Evolutionary conservation across 2,888 invertebrate genomes (phyloP), one percentile per base, ranked within the genome.

Genomic region (Heliconius ethilla): DNA sequence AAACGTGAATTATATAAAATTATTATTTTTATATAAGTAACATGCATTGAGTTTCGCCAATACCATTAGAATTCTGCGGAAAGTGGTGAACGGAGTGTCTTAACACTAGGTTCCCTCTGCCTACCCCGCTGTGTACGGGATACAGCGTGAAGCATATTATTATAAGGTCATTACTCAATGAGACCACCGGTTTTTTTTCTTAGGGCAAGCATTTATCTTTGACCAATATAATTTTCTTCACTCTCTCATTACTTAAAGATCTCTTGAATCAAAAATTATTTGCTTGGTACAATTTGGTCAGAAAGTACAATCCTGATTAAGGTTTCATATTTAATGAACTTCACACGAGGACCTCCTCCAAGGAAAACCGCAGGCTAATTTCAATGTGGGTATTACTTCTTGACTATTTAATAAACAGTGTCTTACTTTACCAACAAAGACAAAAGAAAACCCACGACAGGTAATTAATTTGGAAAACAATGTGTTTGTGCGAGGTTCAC

Each of bases 301-400:
- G 69, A 69, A 40, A 69, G 69, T 88, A 88, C 88, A 89, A 88
- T 90, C 88, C 91, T 93, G 92, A 94, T 94, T 93, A 92, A 90
- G 87, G 88, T 89, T 94, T 84, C 91, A 94, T 93, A 91, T 93
- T 93, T 93, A 90, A 94, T 93, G 93, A 91, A 89, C 88, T 90
- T 89, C 92, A 91, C 90, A 89, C 89, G 86, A 87, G 89, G 88
- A 86, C 45, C 45, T 51, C 86, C 86, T 87, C 87, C 85, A 65
- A 74, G 86, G 87, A 89, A 84, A 87, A 87, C 87, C 86, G 89
- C 90, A 89, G 90, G 91, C 91, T 92, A 91, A 91, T 91, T 92
- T 92, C 91, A 90, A 92, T 92, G 90, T 87, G 85, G 51, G 51
- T 33, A 59, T 55, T 55, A 70, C 70, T 84, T 86, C 86, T 86